A percentile compares a stretch with the other conserved stretches of the same genome.
Evolutionary conservation across 2,113 vertebrate genomes (phyloP).

Genomic region (Notarius quadriscutis): DNA sequence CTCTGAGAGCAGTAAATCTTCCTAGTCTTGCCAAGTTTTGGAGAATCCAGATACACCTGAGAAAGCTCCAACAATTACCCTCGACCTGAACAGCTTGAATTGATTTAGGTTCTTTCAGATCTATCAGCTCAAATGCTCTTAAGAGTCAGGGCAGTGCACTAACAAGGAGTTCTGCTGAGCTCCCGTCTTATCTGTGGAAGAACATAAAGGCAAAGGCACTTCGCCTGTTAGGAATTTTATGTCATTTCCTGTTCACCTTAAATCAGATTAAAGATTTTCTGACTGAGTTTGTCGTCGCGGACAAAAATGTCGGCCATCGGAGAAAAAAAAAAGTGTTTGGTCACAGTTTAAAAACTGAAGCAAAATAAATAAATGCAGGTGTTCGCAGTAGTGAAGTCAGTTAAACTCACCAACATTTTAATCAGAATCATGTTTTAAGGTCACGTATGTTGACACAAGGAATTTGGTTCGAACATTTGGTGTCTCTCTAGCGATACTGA

Average conservation of each 20-base stretch:
- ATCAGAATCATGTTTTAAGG: background rate
- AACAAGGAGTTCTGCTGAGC: background rate
- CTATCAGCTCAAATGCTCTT: conserved; percentile 61
- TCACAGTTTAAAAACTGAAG: background rate
- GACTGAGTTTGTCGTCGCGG: background rate
- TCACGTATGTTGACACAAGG: too few species aligned
- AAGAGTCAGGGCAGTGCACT: conserved; percentile 15
- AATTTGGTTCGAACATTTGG: too few species aligned
- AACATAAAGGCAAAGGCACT: background rate
- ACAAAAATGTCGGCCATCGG: background rate
- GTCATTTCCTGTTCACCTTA: background rate
- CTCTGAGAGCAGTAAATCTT: conserved; percentile 35
- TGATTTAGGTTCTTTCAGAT: conserved; percentile 66
- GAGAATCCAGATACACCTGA: conserved; percentile 66
- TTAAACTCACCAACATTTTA: background rate
- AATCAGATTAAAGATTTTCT: background rate
- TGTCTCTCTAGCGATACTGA: too few species aligned
- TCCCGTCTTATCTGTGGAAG: background rate
- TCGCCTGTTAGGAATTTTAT: background rate
- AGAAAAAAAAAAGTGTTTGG: background rate
- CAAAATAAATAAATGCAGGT: background rate
- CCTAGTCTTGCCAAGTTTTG: conserved; percentile 40
- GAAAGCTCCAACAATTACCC: conserved; percentile 37
- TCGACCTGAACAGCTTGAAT: conserved; percentile 40
- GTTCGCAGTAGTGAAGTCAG: background rate